Conservation (phyloP, 2,797 vertebrate species). For the Phrynocephalus vlangalii region DNA sequence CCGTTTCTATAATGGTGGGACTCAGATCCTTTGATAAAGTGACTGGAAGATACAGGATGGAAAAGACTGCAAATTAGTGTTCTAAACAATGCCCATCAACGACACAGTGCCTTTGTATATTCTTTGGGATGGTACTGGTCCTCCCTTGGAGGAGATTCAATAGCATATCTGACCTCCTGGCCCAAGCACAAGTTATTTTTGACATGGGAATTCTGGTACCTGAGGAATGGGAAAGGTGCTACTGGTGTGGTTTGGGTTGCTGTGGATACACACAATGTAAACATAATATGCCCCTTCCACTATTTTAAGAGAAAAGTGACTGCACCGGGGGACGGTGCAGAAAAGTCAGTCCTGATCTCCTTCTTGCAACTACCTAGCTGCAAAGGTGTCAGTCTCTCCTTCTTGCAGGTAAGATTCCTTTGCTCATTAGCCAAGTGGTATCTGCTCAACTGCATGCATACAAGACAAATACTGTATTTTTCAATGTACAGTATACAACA, state of each 20-base stretch:
- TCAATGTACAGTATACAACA: no score
- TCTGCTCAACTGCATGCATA: background rate
- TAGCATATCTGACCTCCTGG: background rate
- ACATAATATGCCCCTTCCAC: no score
- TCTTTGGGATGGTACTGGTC: background rate
- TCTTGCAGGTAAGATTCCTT: background rate
- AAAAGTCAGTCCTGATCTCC: no score
- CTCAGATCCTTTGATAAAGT: no score
- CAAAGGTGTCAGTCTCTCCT: background rate
- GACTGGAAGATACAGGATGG: no score
- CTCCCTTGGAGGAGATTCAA: background rate
- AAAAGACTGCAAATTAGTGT: background rate
- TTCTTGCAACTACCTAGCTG: no score
- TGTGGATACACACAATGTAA: no score
- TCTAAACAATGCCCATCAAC: background rate
- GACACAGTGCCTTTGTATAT: background rate
- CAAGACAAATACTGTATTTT: background rate
- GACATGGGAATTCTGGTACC: background rate
- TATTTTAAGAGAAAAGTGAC: no score
- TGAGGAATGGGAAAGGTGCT: background rate
- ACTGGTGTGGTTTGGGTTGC: no score
- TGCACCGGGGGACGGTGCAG: no score
- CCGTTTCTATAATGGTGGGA: no score
- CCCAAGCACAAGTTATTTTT: background rate
- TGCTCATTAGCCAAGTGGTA: background rate